phyloP scores from a whole-genome alignment of 1,140 invertebrate genomes.

The Pseudomyrmex dendroicus region DNA sequence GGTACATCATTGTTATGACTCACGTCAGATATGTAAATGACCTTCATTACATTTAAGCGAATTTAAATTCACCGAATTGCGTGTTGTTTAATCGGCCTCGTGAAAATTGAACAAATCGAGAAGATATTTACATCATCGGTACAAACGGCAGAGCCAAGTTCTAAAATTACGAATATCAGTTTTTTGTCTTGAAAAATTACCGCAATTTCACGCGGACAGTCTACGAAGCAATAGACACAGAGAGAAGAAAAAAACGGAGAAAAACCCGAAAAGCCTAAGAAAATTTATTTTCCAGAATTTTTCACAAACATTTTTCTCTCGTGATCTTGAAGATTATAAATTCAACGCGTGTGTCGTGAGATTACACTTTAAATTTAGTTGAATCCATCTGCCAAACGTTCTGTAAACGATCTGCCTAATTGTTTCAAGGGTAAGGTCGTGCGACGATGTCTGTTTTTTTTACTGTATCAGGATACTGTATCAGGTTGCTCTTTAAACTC shows the following conservation, averaged over 20 bases:
- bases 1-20: conserved; percentile 4
- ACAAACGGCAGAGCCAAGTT: background rate
- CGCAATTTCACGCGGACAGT: background rate
- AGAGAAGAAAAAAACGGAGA: background rate
- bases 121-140: background rate
- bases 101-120: background rate
- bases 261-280: background rate
- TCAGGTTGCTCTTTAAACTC: too few relatives aligned
- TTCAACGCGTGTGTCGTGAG: background rate
- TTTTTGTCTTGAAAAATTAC: background rate
- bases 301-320: background rate
- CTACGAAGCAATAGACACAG: background rate
- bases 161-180: background rate
- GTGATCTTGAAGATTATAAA: background rate
- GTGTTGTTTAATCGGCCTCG: background rate
- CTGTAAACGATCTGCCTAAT: background rate
- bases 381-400: background rate
- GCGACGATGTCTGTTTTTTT: background rate
- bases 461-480: too few relatives aligned
- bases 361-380: background rate
- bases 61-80: conserved; percentile 31
- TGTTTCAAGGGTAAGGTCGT: background rate
- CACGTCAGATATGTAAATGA: conserved; percentile 13
- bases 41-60: background rate
- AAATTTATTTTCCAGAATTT: background rate